Evolutionary conservation across 2,113 vertebrate species (phyloP).

Genomic region (Gopherus evgoodei): DNA sequence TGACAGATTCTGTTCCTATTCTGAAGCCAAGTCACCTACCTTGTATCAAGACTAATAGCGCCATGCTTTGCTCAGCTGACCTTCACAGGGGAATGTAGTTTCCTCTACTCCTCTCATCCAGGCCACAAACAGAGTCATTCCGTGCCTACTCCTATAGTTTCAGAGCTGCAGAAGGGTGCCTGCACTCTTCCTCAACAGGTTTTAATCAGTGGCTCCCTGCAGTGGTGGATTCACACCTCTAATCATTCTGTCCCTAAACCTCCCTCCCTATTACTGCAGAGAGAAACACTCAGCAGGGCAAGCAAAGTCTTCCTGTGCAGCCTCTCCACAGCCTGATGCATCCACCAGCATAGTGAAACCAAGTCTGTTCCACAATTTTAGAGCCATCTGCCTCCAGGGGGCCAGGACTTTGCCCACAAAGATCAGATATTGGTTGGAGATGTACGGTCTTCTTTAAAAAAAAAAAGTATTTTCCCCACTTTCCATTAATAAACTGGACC

Average conservation of each 20-base stretch:
- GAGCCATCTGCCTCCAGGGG: neutral
- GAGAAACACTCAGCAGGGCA: neutral
- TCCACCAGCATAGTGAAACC: neutral
- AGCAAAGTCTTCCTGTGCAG: neutral
- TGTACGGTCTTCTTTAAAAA: neutral
- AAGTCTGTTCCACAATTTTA: neutral
- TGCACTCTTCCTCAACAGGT: neutral
- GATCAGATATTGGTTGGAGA: neutral
- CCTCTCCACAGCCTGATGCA: neutral
- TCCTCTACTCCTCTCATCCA: no score
- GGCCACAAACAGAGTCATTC: no score
- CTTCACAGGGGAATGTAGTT: no score
- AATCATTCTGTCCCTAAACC: rapidly evolving
- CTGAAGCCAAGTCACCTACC: neutral
- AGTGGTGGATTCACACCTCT: neutral
- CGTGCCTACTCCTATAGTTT: no score
- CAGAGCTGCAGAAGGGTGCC: no score
- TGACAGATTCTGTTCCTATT: neutral
- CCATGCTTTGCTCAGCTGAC: no score
- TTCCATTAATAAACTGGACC: neutral
- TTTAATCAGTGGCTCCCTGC: neutral
- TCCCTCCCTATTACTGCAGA: neutral
- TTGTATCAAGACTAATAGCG: no score
- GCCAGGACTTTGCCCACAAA: neutral
- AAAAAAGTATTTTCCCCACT: neutral